Percentiles rank a stretch among this genome's conserved stretches.
These are phyloP conservation scores for Anthophora plumipes DNA, from an alignment of 2,888 invertebrate species.

Conservation along the genomic window DNA sequence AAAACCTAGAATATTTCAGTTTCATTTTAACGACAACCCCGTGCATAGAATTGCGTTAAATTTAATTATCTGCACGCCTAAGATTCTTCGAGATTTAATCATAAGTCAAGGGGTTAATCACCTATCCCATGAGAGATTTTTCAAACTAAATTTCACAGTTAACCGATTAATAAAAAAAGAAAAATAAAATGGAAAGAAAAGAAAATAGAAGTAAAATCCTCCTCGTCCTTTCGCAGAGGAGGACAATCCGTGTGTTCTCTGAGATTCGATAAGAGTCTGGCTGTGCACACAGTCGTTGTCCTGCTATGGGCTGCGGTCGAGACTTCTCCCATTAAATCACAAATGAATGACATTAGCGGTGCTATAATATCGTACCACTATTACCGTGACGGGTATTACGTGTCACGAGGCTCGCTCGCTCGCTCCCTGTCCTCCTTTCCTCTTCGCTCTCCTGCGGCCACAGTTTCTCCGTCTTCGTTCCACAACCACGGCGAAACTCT, in stretches of 20 bases:
- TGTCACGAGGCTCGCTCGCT: slow-evolving; percentile 77
- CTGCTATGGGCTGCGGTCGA: slow-evolving; percentile 69
- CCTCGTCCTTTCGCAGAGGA: background rate
- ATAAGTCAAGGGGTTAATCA: no score
- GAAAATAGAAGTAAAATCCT: no score
- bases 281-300: slow-evolving; percentile 54
- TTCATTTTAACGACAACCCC: no score
- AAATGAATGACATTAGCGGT: slow-evolving; percentile 84
- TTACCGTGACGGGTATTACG: slow-evolving; percentile 84
- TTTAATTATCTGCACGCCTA: no score
- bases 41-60: no score
- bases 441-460: slow-evolving; percentile 53
- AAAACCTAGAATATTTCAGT: no score
- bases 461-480: slow-evolving; percentile 62
- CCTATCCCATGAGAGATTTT: no score
- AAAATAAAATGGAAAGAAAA: no score
- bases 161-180: no score
- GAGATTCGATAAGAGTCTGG: slow-evolving; percentile 17
- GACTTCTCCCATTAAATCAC: slow-evolving; percentile 82
- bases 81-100: no score
- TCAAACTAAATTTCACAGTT: no score
- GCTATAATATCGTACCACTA: slow-evolving; percentile 83
- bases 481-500: slow-evolving; percentile 64
- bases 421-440: slow-evolving; percentile 49
- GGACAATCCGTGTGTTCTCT: background rate